A percentile compares a stretch with the other conserved stretches of the same genome.
Conservation (phyloP, 2,797 vertebrate genomes). For the Chromobotia macracanthus region DNA sequence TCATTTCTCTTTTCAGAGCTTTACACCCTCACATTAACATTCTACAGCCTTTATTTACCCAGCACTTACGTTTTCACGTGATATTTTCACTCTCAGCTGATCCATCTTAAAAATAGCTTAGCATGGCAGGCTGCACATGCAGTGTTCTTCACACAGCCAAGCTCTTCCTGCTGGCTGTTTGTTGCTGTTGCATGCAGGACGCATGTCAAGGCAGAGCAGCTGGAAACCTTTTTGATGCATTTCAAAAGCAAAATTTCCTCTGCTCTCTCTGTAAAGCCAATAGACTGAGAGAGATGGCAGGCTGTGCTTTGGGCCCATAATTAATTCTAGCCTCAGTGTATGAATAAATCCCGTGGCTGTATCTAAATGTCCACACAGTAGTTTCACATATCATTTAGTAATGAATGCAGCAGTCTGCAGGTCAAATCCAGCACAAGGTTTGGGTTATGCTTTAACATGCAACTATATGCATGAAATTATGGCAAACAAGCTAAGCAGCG, state of each 20-base stretch:
- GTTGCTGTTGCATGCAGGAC: slow-evolving; percentile 59
- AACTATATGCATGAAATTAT: neutral
- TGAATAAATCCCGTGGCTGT: slow-evolving; percentile 27
- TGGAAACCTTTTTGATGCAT: slow-evolving; percentile 55
- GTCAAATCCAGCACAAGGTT: neutral
- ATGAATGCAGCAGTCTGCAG: slow-evolving; percentile 8
- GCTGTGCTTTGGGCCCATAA: slow-evolving; percentile 40
- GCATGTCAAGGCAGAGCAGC: slow-evolving; percentile 52
- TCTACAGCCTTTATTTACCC: slow-evolving; percentile 11
- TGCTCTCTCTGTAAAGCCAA: slow-evolving; percentile 43
- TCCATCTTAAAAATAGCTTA: slow-evolving; percentile 34
- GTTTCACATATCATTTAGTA: slow-evolving; percentile 39
- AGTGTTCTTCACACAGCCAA: slow-evolving; percentile 30
- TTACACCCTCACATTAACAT: slow-evolving; percentile 2
- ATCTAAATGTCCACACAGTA: slow-evolving; percentile 29
- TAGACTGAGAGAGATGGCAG: slow-evolving; percentile 29
- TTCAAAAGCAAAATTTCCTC: slow-evolving; percentile 58
- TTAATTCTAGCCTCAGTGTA: slow-evolving; percentile 46
- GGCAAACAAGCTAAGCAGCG: neutral
- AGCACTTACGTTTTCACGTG: slow-evolving; percentile 2
- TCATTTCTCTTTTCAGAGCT: slow-evolving; percentile 10
- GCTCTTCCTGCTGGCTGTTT: slow-evolving; percentile 59
- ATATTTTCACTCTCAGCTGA: slow-evolving; percentile 38
- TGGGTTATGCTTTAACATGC: neutral
- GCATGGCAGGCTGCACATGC: neutral